Base-by-base conservation (phyloP, 2,113 vertebrate genomes). In the Polyodon spathula region DNA sequence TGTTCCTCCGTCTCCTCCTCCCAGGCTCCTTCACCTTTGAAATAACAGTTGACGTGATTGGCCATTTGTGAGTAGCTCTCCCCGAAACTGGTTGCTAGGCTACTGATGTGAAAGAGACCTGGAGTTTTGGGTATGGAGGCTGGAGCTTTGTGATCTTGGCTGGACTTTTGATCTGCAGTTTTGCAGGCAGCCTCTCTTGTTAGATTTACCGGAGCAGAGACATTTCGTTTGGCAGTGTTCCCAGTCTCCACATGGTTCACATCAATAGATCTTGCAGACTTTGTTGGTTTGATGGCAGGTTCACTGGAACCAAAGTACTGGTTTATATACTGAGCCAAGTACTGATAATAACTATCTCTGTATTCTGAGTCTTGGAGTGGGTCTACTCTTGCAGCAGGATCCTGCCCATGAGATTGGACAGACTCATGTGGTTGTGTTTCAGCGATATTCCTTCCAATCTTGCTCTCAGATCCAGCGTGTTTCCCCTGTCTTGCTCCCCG, bases 281-380 rank as follows among this genome's bases (percentile, higher is more conserved):
- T 14, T 4, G 41, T 1, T 56, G 66, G 42, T 58, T 44, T 40
- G 12, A 56, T 10, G 6, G 40, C 71, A 1, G 67, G 37, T 39
- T 69, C 76, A 53, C 71, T 81, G 27, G 76, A 77, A n/a, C 77
- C 68, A 64, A 86, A 85, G 68, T 84, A 85, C 58, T 46, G 75
- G 61, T 88, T 86, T 39, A 86, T 74, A 59, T 80, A 81, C 52
- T 50, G 62, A n/a, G 80, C 69, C 66, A 84, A 77, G 8, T 79
- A 69, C 43, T 41, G 68, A 63, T 81, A 84, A 48, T 72, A 62
- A 11, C 84, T 80, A 14, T 83, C 76, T 74, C 70, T 71, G 17
- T 55, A 72, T 17, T 54, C 66, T 51, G 59, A 52, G 7, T 14
- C n/a, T 10, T 5, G 46, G 4, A 12, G n/a, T 50, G 46, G 46